Base-by-base conservation (phyloP, 2,113 vertebrate species). In the Lagopus muta region DNA sequence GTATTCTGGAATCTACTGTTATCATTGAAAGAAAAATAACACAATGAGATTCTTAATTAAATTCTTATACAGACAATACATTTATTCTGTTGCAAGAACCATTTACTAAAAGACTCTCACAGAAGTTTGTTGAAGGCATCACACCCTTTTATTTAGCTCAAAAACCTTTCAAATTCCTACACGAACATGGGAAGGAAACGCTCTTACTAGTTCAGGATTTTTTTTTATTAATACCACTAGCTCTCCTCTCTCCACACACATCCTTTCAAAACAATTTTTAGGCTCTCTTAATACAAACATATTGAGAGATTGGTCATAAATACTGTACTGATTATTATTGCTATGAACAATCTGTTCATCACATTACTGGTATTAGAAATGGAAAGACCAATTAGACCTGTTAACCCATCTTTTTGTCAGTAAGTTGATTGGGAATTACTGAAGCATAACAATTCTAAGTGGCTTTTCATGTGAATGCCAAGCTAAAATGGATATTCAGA, bases 341-440 rank as follows among this genome's bases (percentile, higher is more conserved):
- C 77, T 61, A 72, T 72, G 93, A 95, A 95, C 80, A 95, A 89
- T 90, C 70, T 94, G 34, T 96, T 93, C 90, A 75, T 92, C 90
- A 83, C 90, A 93, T 95, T 93, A 84, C 86, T 86, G 52, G 52
- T 96, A 93, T 94, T 94, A 78, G 76, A 93, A 94, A 96, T 95
- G 80, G 95, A 93, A 96, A 93, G 95, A 92, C 90, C 90, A 96
- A 95, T 95, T 93, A 96, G 88, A 92, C 88, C 90, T 78, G 93
- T 95, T 96, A 96, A 94, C 86, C 70, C 93, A 96, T 88, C 93
- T 96, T 93, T 96, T 93, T 96, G 91, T 95, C 78, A 93, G 89
- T 76, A 92, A 93, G 92, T 94, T 95, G 94, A 95, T 91, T 92
- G 92, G 81, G 91, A 96, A 92, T 95, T 96, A 94, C 83, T 87